phyloP scores from a whole-genome alignment of 2,888 invertebrate species.

The Rhagonycha lutea region DNA sequence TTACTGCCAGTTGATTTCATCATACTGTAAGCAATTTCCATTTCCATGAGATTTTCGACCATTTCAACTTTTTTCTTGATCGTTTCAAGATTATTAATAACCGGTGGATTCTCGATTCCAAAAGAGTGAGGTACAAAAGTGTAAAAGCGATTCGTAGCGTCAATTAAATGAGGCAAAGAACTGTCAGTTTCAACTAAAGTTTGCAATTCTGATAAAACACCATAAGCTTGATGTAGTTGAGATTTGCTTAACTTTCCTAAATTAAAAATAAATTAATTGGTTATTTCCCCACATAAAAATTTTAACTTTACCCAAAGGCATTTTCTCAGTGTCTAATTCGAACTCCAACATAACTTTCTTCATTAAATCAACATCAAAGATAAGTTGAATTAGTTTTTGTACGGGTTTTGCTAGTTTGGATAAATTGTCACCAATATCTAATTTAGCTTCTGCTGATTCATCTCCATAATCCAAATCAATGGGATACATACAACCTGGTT shows the following conservation, averaged over 20 bases:
- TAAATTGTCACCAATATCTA: conserved; percentile 47
- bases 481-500: conserved; percentile 78
- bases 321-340: conserved; percentile 95
- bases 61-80: conserved; percentile 81
- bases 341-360: conserved; percentile 91
- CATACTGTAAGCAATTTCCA: conserved; percentile 92
- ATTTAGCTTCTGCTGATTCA: conserved; percentile 56
- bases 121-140: conserved; percentile 95
- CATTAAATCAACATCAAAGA: conserved; percentile 93
- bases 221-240: conserved; percentile 86
- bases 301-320: conserved; percentile 76
- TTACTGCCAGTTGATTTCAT: conserved; percentile 63
- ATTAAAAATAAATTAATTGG: neutral
- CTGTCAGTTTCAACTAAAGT: conserved; percentile 60
- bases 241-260: conserved; percentile 83
- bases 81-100: conserved; percentile 75
- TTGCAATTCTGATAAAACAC: conserved; percentile 74
- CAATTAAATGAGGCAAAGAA: conserved; percentile 65
- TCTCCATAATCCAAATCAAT: conserved; percentile 85
- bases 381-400: conserved; percentile 80
- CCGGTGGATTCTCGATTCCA: conserved; percentile 80
- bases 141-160: conserved; percentile 91
- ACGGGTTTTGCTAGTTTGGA: conserved; percentile 77
- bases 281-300: neutral
- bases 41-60: conserved; percentile 91